phyloP scores from a whole-genome alignment of 2,888 invertebrate genomes.

The Parnassius smintheus region DNA sequence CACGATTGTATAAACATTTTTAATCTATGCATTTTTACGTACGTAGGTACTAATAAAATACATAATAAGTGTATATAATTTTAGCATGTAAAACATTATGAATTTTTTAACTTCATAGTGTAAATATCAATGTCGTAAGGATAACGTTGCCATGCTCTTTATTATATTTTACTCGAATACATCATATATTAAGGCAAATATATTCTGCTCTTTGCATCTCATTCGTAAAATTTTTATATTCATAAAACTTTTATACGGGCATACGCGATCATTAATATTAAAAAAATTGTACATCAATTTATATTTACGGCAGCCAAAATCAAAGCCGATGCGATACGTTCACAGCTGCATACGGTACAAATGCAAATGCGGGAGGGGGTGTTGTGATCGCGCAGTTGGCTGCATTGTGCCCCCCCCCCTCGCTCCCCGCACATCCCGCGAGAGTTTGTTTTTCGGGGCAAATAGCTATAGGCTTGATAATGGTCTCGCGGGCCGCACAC shows the following conservation, averaged over 20 bases:
- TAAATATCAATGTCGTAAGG: no score
- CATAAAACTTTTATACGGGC: conserved; percentile 21
- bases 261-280: conserved; percentile 39
- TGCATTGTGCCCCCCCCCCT: conserved; percentile 63
- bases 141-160: no score
- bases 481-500: conserved; percentile 70
- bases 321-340: conserved; percentile 53
- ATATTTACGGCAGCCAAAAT: conserved; percentile 53
- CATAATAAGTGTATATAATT: no score
- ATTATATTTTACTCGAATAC: no score
- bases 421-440: conserved; percentile 68
- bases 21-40: no score
- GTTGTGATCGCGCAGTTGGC: conserved; percentile 76
- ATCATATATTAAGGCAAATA: conserved; percentile 4
- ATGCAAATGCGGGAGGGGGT: conserved; percentile 71
- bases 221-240: conserved; percentile 22
- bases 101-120: no score
- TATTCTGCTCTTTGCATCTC: conserved; percentile 20
- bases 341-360: conserved; percentile 58
- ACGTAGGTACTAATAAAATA: no score
- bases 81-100: no score
- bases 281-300: conserved; percentile 35
- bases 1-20: no score
- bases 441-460: conserved; percentile 82
- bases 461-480: conserved; percentile 82